These are phyloP conservation scores for Phymorhynchus buccinoides DNA, from an alignment of 1,140 invertebrate species.

Conservation along the genomic window DNA sequence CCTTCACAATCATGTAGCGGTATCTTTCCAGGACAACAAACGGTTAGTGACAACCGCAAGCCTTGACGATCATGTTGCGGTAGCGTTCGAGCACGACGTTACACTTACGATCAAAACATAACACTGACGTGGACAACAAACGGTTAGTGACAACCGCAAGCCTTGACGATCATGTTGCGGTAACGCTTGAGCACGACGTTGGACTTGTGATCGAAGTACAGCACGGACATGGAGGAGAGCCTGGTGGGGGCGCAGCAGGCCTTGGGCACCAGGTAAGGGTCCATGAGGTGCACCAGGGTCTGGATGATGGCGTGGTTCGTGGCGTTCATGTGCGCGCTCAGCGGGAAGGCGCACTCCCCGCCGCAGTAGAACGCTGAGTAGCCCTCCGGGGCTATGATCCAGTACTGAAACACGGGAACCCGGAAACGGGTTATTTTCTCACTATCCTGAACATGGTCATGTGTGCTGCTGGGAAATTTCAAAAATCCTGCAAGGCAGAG, in stretches of 20 bases:
- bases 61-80: too few relatives aligned
- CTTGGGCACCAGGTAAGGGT: conserved; percentile 77
- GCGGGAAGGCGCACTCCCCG: conserved; percentile 78
- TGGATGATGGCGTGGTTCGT: conserved; percentile 84
- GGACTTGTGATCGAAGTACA: conserved; percentile 80
- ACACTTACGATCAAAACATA: too few relatives aligned
- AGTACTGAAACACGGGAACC: conserved; percentile 76
- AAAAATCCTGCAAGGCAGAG: too few relatives aligned
- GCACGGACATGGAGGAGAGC: conserved; percentile 77
- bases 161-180: conserved; percentile 80
- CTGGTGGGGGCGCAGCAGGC: conserved; percentile 81
- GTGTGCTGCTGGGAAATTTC: too few relatives aligned
- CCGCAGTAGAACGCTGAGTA: conserved; percentile 81
- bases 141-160: conserved; percentile 81
- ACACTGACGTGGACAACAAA: neutral
- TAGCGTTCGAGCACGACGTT: too few relatives aligned
- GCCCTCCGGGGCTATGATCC: conserved; percentile 78
- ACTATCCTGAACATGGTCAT: too few relatives aligned
- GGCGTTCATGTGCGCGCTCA: conserved; percentile 76
- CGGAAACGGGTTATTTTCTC: too few relatives aligned
- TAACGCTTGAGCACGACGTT: conserved; percentile 82
- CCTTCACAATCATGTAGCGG: too few relatives aligned
- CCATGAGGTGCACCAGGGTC: conserved; percentile 78
- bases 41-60: too few relatives aligned
- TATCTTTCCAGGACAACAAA: too few relatives aligned